Base-by-base conservation (phyloP, 1,140 invertebrate genomes). In the Leptoteleia sp. region DNA sequence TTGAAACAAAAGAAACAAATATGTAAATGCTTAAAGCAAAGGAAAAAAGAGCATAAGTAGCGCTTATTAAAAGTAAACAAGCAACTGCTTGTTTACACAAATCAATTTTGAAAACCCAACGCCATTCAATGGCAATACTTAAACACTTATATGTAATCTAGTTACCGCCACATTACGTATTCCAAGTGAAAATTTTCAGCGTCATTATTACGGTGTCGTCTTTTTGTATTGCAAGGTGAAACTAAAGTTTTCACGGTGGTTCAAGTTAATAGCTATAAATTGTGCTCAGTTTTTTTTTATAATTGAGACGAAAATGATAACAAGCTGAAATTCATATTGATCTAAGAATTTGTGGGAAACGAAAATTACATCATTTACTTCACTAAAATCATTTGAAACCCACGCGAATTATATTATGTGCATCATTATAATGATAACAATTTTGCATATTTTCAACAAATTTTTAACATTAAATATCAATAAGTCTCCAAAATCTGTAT, bases 131-230 rank as follows among this genome's bases (percentile, higher is more conserved):
- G 38, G 29, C 19, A 48, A 31, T 38, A 22, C 33, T 52, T 64
- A 12, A 42, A 50, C 43, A 22, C 35, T 47, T 31, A 52, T 35
- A 33, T 65, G 27, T 45, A 55, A 67, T 45, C 52, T 37, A 48
- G 64, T 68, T 68, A 57, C 38, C 19, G 6, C 31, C 40, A 37
- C 33, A 31, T 57, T 57, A 57, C 38, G 40, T 27, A 19, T 48
- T 45, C 6, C 8, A n/a, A 45, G 27, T 54, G 62, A 54, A 55
- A 67, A 54, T 27, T 67, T 45, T 54, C 62, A 52, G 40, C 62
- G 62, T 55, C 48, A 67, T 67, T 67, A 67, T 67, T 54, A 54
- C 48, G 48, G 38, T 67, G 62, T 37, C 17, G 38, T 67, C 62
- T n/a, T 35, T 67, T 67, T 67, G 3, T 42, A n/a, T 52, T 64